These are phyloP conservation scores for Madoqua kirkii DNA, from an alignment of 2,113 vertebrate genomes.

Conservation along the genomic window DNA sequence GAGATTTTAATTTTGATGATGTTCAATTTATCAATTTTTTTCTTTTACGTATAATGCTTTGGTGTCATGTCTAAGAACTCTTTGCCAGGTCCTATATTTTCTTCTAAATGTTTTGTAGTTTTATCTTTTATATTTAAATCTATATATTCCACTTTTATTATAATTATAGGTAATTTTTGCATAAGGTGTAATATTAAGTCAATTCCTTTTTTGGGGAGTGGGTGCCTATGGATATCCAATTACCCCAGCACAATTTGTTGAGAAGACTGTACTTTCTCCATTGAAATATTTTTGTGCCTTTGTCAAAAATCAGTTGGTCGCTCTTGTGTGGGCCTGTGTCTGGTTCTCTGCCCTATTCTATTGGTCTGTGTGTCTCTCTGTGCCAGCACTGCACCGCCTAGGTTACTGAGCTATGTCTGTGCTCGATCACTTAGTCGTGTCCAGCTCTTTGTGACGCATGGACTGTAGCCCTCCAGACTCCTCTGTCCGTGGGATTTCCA, in stretches of 20 bases:
- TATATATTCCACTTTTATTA: not conserved
- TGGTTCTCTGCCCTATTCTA: not conserved
- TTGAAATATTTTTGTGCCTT: not conserved
- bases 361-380: not conserved
- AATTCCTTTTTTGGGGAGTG: not conserved
- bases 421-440: fast-evolving
- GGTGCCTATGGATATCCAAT: not conserved
- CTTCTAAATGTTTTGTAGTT: not conserved
- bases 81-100: not conserved
- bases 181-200: not conserved
- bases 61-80: not conserved
- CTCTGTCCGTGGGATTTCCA: not conserved
- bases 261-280: not conserved
- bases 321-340: not conserved
- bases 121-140: conserved; percentile 10
- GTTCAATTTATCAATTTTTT: not conserved
- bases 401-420: not conserved
- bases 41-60: not conserved
- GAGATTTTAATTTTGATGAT: conserved; percentile 28
- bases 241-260: not conserved
- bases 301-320: not conserved
- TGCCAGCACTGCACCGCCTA: not conserved
- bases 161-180: not conserved
- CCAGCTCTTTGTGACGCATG: not conserved
- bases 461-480: not conserved